Conservation (phyloP, 2,113 vertebrate genomes). For the Acrocephalus kingi region DNA sequence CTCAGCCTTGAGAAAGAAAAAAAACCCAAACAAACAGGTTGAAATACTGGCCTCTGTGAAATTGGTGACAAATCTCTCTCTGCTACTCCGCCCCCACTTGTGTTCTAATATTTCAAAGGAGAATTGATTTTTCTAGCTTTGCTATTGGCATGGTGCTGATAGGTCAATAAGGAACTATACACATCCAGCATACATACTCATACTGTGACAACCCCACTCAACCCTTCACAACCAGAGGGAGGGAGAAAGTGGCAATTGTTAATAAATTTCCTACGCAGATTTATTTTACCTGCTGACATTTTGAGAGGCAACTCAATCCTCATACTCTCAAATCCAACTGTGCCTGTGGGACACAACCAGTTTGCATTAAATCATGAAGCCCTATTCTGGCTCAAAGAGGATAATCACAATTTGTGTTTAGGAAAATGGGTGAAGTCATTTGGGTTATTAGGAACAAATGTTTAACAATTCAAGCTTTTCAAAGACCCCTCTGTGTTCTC, state of each 20-base stretch:
- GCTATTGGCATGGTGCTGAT: constrained; percentile 1
- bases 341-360: background rate
- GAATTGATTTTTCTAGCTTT: constrained; percentile 22
- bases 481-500: constrained; percentile 33
- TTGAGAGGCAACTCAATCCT: constrained; percentile 22
- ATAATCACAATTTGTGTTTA: constrained; percentile 9
- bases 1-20: background rate
- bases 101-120: constrained; percentile 32
- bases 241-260: constrained; percentile 45
- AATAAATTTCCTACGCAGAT: constrained; percentile 2
- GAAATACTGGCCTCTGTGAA: background rate
- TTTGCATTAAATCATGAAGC: constrained; percentile 19
- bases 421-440: constrained; percentile 26
- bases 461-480: constrained; percentile 15
- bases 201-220: background rate
- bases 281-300: constrained; percentile 55
- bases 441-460: constrained; percentile 64
- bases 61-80: background rate
- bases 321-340: constrained; percentile 11
- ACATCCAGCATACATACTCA: background rate
- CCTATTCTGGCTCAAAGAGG: background rate
- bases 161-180: constrained; percentile 3
- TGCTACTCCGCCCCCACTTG: background rate
- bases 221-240: background rate
- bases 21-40: background rate